phyloP scores from a whole-genome alignment of 2,797 vertebrate species.

The Sebastes reedi region DNA sequence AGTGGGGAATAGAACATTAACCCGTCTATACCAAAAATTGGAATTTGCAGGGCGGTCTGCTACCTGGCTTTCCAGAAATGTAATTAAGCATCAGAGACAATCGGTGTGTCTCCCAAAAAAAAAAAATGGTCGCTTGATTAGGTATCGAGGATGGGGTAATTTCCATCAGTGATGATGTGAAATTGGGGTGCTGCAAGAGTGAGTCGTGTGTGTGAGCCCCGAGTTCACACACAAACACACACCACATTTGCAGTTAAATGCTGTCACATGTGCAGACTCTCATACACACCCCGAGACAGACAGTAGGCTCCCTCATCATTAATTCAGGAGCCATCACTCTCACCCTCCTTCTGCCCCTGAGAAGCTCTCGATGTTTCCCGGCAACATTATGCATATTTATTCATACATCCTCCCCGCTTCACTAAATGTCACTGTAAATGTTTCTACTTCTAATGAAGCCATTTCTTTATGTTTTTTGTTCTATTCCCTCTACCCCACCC shows the following conservation, averaged over 20 bases:
- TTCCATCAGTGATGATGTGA: slow-evolving; percentile 73
- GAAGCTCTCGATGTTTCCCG: slow-evolving; percentile 75
- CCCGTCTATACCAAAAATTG: slow-evolving; percentile 39
- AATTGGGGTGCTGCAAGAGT: slow-evolving; percentile 67
- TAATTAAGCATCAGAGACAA: slow-evolving; percentile 73
- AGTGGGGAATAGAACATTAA: slow-evolving; percentile 42
- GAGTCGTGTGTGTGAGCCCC: background rate
- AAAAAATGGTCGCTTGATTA: slow-evolving; percentile 72
- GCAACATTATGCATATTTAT: slow-evolving; percentile 85
- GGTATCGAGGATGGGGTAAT: slow-evolving; percentile 70
- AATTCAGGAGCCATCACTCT: slow-evolving; percentile 81
- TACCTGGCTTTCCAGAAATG: slow-evolving; percentile 63
- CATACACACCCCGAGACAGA: slow-evolving; percentile 69
- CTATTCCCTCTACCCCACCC: slow-evolving; percentile 11
- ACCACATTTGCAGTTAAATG: slow-evolving; percentile 54
- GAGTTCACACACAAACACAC: slow-evolving; percentile 10
- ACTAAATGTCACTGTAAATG: slow-evolving; percentile 83
- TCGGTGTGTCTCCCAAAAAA: slow-evolving; percentile 40
- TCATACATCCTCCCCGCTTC: slow-evolving; percentile 72
- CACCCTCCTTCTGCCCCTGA: slow-evolving; percentile 75
- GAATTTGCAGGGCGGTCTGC: slow-evolving; percentile 51
- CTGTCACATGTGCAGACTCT: slow-evolving; percentile 65
- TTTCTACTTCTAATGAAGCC: slow-evolving; percentile 77
- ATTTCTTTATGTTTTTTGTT: slow-evolving; percentile 65
- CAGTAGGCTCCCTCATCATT: slow-evolving; percentile 80